Evolutionary conservation across 2,113 vertebrate species (phyloP).

Genomic region (Heloderma charlesbogerti): DNA sequence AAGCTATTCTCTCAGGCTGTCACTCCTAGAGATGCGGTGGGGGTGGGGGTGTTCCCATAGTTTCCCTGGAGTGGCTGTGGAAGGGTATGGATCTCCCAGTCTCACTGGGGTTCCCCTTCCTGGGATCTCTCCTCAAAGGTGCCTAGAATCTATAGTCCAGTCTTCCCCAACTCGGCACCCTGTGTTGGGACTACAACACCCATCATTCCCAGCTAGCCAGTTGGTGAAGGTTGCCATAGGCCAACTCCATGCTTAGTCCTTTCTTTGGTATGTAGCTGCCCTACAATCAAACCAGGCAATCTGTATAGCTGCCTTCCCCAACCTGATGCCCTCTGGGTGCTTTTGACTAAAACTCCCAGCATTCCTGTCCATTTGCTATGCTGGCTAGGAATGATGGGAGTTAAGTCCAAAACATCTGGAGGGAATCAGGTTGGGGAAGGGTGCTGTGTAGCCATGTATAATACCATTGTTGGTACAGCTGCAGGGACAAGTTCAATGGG

Average conservation of each 20-base stretch:
- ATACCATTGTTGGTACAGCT: background rate
- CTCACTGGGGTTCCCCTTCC: background rate
- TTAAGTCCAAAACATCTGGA: background rate
- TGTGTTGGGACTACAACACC: no score
- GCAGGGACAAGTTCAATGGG: background rate
- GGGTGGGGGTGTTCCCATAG: background rate
- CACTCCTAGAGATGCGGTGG: slow-evolving; percentile 21
- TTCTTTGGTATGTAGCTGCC: background rate
- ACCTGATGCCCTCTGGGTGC: no score
- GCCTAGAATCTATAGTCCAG: background rate
- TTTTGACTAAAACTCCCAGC: background rate
- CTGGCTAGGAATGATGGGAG: background rate
- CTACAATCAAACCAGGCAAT: background rate
- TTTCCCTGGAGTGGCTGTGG: background rate
- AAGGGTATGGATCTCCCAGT: background rate
- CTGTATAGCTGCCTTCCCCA: background rate
- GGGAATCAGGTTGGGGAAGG: background rate
- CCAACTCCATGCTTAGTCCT: no score
- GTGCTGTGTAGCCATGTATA: background rate
- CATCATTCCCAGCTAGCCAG: no score
- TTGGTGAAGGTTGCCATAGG: no score
- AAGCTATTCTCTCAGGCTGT: background rate
- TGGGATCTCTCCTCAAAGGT: background rate
- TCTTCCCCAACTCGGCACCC: no score
- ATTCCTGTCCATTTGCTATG: background rate